phyloP scores from a whole-genome alignment of 2,797 vertebrate genomes.

The Phoebastria nigripes region DNA sequence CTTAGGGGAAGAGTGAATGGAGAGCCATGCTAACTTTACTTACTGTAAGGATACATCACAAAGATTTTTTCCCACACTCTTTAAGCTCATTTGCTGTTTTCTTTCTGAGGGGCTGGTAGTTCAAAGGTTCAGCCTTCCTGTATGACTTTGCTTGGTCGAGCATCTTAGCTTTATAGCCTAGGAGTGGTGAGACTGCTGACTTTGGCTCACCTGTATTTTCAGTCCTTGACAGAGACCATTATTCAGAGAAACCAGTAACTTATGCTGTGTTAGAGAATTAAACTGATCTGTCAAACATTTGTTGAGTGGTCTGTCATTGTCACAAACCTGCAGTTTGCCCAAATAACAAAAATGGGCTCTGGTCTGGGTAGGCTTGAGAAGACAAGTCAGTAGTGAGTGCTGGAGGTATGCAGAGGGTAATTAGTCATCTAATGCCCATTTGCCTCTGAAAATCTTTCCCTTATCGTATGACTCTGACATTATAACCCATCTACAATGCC shows the following conservation, averaged over 20 bases:
- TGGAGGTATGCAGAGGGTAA: background rate
- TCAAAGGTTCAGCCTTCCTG: background rate
- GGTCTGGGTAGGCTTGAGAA: background rate
- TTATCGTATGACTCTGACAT: background rate
- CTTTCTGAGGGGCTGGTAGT: background rate
- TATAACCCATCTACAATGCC: background rate
- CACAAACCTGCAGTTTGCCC: background rate
- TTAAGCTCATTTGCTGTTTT: background rate
- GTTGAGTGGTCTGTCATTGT: background rate
- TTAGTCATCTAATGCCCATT: background rate
- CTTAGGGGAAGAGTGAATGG: background rate
- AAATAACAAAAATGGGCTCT: background rate
- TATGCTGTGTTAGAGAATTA: background rate
- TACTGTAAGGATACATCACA: background rate
- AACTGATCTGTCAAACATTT: background rate
- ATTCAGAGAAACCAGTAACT: background rate
- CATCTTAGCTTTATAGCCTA: background rate
- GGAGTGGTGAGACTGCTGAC: background rate
- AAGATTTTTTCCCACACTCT: background rate
- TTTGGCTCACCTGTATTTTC: background rate
- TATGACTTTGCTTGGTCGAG: fast-evolving
- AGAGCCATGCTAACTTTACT: background rate
- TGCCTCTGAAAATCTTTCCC: background rate
- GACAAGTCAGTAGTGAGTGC: background rate
- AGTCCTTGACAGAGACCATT: background rate